Evolutionary conservation across 2,797 vertebrate species (phyloP).

Genomic region (Anolis apletophallus): DNA sequence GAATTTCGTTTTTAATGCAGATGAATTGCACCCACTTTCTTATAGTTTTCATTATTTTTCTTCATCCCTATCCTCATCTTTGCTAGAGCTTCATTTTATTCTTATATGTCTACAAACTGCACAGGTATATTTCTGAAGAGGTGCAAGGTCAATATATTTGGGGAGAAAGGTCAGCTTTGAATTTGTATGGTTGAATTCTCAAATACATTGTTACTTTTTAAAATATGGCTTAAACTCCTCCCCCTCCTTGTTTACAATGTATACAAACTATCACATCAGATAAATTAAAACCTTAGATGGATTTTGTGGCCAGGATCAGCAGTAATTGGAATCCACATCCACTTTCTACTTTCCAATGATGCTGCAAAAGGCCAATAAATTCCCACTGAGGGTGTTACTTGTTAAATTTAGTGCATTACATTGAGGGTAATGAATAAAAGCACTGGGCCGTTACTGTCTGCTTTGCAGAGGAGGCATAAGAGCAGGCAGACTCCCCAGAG

Average conservation of each 20-base stretch:
- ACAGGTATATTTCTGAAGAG: constrained; percentile 50
- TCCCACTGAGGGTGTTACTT: constrained; percentile 81
- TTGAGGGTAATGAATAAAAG: constrained; percentile 82
- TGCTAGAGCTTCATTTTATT: constrained; percentile 18
- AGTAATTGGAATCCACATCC: constrained; percentile 83
- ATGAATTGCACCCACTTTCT: constrained; percentile 39
- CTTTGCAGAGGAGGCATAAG: constrained; percentile 66
- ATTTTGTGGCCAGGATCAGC: constrained; percentile 78
- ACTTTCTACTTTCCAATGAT: constrained; percentile 78
- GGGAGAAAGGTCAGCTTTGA: constrained; percentile 52
- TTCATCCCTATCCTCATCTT: constrained; percentile 28
- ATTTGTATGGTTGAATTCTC: constrained; percentile 8
- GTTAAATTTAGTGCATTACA: constrained; percentile 83
- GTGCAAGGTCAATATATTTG: constrained; percentile 50
- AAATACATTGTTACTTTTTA: constrained; percentile 50
- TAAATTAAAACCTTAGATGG: constrained; percentile 76
- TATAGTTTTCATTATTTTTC: constrained; percentile 31
- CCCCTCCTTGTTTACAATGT: constrained; percentile 6
- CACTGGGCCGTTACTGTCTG: constrained; percentile 79
- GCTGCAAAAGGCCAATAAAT: constrained; percentile 81
- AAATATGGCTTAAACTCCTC: constrained; percentile 52
- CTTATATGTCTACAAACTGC: constrained; percentile 57
- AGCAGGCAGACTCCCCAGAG: constrained; percentile 79
- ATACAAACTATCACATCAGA: constrained; percentile 70
- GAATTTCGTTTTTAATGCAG: constrained; percentile 5